These are phyloP conservation scores for Coturnix japonica DNA, from an alignment of 2,113 vertebrate species.

Conservation along the genomic window DNA sequence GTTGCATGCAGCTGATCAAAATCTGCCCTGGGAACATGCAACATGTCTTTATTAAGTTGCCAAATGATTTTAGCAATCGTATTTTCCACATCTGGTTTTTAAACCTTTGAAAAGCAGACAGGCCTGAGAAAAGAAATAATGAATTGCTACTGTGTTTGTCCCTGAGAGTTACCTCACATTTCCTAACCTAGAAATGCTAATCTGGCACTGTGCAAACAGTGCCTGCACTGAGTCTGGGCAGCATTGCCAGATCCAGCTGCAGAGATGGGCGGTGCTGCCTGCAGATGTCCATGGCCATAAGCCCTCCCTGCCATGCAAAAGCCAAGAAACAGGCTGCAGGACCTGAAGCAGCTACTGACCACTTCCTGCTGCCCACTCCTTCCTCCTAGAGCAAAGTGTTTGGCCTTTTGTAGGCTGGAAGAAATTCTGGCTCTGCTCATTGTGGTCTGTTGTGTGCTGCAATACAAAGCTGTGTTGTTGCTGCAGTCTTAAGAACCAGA, in stretches of 20 bases:
- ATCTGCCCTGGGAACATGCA: conserved; percentile 32
- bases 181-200: conserved; percentile 30
- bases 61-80: conserved; percentile 60
- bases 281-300: fast-evolving
- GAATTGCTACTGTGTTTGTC: conserved; percentile 37
- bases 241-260: not conserved
- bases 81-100: conserved; percentile 67
- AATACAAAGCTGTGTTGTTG: not conserved
- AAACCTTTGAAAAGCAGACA: conserved; percentile 56
- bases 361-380: not conserved
- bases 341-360: not conserved
- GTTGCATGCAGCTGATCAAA: conserved; percentile 38
- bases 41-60: conserved; percentile 57
- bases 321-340: not conserved
- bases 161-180: conserved; percentile 16
- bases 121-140: conserved; percentile 40
- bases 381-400: not conserved
- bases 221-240: conserved; percentile 15
- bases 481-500: conserved; percentile 15
- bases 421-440: not conserved
- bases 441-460: not conserved
- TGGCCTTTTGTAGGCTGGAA: not conserved
- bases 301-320: not conserved
- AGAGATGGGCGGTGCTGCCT: not conserved
- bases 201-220: not conserved